These are phyloP conservation scores for Tetrax tetrax DNA, from an alignment of 2,113 vertebrate species.

Conservation along the genomic window DNA sequence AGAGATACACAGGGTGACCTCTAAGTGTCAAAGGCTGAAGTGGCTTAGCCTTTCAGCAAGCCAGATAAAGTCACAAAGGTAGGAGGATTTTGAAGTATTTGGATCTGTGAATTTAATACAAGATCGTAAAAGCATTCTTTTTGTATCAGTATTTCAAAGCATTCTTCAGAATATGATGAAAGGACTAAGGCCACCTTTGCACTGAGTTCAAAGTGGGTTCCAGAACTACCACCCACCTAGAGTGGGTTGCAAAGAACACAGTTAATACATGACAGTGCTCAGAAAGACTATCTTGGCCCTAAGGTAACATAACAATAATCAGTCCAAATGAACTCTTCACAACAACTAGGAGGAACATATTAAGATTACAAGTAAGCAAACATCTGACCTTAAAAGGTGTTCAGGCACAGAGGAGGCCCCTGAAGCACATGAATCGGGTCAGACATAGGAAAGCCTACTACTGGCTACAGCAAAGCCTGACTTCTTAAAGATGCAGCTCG, in stretches of 20 bases:
- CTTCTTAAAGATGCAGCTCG: not conserved
- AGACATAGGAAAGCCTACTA: not conserved
- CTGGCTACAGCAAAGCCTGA: not conserved
- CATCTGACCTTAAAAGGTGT: not conserved
- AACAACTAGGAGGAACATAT: not conserved
- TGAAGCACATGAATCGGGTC: fast-evolving
- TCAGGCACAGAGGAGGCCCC: not conserved
- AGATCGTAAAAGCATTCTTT: not conserved
- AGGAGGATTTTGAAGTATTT: not conserved
- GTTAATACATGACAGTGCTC: not conserved
- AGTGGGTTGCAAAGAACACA: fast-evolving
- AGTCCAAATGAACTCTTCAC: not conserved
- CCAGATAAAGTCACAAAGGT: not conserved
- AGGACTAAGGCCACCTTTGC: not conserved
- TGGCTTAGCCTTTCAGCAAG: not conserved
- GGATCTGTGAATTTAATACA: not conserved
- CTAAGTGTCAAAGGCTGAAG: not conserved
- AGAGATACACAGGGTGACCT: not conserved
- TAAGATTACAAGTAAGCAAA: not conserved
- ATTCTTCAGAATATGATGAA: not conserved
- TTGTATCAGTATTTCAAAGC: not conserved
- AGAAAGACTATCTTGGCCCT: not conserved
- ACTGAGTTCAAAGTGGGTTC: not conserved
- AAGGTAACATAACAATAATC: not conserved
- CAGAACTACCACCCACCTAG: not conserved